These are phyloP conservation scores for Callyntrura sp. DNA, from an alignment of 2,888 invertebrate genomes.

Conservation along the genomic window DNA sequence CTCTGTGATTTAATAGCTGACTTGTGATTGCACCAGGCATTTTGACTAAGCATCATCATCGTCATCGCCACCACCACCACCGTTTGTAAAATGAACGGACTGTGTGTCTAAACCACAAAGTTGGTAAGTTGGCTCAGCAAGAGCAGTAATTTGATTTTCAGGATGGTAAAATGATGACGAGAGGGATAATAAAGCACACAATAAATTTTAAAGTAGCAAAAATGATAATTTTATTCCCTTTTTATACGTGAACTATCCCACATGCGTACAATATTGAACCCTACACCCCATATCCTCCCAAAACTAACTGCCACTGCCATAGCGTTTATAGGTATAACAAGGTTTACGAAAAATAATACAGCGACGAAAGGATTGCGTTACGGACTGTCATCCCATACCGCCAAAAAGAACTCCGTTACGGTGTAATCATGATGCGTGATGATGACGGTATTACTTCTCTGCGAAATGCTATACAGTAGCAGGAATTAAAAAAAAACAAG, in stretches of 20 bases:
- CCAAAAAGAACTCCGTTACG: slow-evolving; percentile 58
- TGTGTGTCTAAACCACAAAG: slow-evolving; percentile 52
- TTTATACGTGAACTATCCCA: too few relatives aligned
- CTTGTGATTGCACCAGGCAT: slow-evolving; percentile 33
- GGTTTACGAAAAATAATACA: slow-evolving; percentile 40
- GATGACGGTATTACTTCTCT: background rate
- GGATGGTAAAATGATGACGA: slow-evolving; percentile 16
- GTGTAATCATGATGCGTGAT: slow-evolving; percentile 42
- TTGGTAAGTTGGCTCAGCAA: slow-evolving; percentile 64
- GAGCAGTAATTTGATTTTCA: slow-evolving; percentile 35
- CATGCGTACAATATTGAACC: too few relatives aligned
- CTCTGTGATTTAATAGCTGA: slow-evolving; percentile 28
- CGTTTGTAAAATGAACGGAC: slow-evolving; percentile 33
- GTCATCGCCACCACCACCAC: background rate
- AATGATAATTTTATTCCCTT: slow-evolving; percentile 8
- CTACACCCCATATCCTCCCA: too few relatives aligned
- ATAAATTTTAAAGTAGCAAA: slow-evolving; percentile 23
- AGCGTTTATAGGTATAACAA: background rate
- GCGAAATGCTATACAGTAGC: background rate
- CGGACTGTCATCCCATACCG: slow-evolving; percentile 36
- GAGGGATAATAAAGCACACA: slow-evolving; percentile 47
- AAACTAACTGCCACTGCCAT: too few relatives aligned
- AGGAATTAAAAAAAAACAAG: too few relatives aligned
- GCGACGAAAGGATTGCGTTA: slow-evolving; percentile 29
- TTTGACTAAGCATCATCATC: too few relatives aligned